Percentiles rank a stretch among this genome's conserved stretches.
These are phyloP conservation scores for Aromia moschata DNA, from an alignment of 2,888 invertebrate species.

Conservation along the genomic window DNA sequence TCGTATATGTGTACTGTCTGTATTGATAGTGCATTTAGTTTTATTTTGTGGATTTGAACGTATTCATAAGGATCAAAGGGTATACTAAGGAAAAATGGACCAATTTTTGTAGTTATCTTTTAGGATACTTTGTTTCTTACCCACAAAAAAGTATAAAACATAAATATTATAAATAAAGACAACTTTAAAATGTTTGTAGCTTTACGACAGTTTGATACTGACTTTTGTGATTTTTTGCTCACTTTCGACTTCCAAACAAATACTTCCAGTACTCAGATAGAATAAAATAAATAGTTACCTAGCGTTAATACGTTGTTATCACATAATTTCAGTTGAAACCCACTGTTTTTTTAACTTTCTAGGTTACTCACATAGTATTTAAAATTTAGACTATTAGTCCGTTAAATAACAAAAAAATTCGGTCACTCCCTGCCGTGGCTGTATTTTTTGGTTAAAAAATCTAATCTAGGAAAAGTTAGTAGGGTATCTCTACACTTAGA, in stretches of 20 bases:
- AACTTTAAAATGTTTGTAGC: slow-evolving; percentile 4
- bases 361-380: slow-evolving; percentile 6
- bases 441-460: slow-evolving; percentile 11
- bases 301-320: neutral
- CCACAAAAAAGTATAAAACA: slow-evolving; percentile 1
- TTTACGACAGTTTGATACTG: slow-evolving; percentile 26
- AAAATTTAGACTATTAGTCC: slow-evolving; percentile 15
- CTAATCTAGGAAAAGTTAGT: slow-evolving; percentile 5
- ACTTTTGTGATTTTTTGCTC: slow-evolving; percentile 36
- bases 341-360: slow-evolving; percentile 11
- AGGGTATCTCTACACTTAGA: slow-evolving; percentile 29
- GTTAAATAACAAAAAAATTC: slow-evolving; percentile 6
- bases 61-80: neutral
- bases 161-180: slow-evolving; percentile 13
- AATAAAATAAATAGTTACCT: neutral
- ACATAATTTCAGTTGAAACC: slow-evolving; percentile 1
- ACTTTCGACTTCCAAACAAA: slow-evolving; percentile 33
- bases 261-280: slow-evolving; percentile 34
- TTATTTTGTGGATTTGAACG: neutral
- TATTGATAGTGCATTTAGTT: no score
- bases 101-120: slow-evolving; percentile 13
- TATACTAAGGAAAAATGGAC: slow-evolving; percentile 14
- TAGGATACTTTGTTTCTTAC: slow-evolving; percentile 16
- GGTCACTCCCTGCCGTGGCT: neutral
- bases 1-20: no score